Evolutionary conservation across 2,888 invertebrate species (phyloP).

Genomic region (Myathropa florea): DNA sequence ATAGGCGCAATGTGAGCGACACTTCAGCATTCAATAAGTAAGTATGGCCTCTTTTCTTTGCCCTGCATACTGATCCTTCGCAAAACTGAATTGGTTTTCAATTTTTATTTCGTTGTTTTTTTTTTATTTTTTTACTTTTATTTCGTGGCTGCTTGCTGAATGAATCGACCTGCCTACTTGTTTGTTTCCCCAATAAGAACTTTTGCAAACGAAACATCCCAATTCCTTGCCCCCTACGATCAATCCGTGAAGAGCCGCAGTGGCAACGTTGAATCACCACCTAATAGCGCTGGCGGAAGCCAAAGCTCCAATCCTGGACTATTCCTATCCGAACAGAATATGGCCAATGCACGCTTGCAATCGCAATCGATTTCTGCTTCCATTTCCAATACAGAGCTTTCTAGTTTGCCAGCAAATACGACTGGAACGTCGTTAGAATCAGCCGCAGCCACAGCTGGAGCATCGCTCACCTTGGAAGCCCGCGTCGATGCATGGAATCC

Average conservation of each 20-base stretch:
- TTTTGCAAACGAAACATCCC: constrained; percentile 88
- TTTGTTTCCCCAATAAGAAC: constrained; percentile 81
- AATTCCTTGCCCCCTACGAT: constrained; percentile 88
- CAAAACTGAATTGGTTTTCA: constrained; percentile 34
- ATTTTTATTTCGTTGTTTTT: constrained; percentile 40
- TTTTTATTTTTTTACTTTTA: constrained; percentile 37
- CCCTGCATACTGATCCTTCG: constrained; percentile 54
- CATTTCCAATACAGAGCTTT: constrained; percentile 74
- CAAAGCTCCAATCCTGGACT: constrained; percentile 78
- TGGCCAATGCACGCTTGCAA: constrained; percentile 67
- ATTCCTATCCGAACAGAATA: constrained; percentile 76
- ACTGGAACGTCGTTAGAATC: constrained; percentile 72
- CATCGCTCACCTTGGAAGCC: constrained; percentile 74
- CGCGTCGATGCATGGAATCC: constrained; percentile 90
- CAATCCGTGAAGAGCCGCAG: constrained; percentile 84
- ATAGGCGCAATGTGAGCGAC: constrained; percentile 91
- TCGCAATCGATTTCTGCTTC: constrained; percentile 75
- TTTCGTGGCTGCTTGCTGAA: constrained; percentile 54
- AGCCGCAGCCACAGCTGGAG: constrained; percentile 54
- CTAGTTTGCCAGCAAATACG: constrained; percentile 63
- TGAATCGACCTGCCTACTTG: constrained; percentile 27
- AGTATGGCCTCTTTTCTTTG: constrained; percentile 74
- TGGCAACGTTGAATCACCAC: constrained; percentile 73
- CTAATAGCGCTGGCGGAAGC: constrained; percentile 57
- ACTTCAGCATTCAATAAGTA: constrained; percentile 91